phyloP scores from a whole-genome alignment of 2,797 vertebrate species.

The Rhynchotus rufescens region DNA sequence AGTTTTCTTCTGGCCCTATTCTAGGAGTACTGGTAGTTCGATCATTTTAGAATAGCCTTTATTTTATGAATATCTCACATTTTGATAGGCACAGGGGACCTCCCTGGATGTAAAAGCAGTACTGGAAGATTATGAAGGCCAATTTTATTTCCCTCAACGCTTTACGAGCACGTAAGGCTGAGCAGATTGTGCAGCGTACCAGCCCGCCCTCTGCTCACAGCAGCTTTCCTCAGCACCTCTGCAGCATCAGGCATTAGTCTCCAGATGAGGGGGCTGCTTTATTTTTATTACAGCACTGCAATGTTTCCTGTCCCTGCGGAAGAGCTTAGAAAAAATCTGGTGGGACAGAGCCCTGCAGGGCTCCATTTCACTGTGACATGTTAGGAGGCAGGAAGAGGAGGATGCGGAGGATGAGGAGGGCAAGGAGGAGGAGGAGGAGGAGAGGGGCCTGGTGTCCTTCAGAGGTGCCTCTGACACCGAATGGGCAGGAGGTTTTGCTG shows the following conservation, averaged over 20 bases:
- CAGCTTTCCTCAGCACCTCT: not conserved
- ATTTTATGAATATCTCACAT: not conserved
- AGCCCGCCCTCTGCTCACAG: not conserved
- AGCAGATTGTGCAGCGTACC: not conserved
- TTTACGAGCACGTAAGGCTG: not conserved
- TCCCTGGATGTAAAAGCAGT: not conserved
- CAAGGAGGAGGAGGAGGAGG: not conserved
- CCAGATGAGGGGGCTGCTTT: not conserved
- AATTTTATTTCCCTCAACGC: not conserved
- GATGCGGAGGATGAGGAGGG: not conserved
- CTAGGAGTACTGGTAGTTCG: not conserved
- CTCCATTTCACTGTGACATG: not conserved
- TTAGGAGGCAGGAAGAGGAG: not conserved
- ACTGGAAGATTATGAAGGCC: not conserved
- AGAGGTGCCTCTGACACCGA: not conserved
- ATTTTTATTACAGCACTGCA: not conserved
- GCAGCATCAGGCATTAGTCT: not conserved
- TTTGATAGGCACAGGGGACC: not conserved
- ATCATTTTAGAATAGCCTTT: not conserved
- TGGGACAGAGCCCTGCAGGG: not conserved
- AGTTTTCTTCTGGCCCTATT: not conserved
- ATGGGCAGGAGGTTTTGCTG: not conserved
- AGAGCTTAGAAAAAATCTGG: not conserved
- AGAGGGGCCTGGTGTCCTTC: not conserved
- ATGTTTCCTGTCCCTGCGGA: not conserved